Base-by-base conservation (phyloP, 2,888 invertebrate genomes). In the Rhyacophila evoluta region DNA sequence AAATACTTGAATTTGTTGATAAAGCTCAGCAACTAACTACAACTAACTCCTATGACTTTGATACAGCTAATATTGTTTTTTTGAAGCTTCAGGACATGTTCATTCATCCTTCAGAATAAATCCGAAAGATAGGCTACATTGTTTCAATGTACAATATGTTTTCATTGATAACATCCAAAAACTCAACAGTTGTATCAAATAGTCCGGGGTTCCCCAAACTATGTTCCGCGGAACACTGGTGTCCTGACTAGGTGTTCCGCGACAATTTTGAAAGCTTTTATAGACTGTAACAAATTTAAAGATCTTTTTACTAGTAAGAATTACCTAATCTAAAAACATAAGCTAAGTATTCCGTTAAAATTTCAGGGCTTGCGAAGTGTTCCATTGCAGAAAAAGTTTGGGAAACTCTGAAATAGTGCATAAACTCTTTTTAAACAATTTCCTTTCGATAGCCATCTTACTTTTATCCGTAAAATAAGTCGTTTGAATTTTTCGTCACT, bases 1-100 rank as follows among this genome's bases (percentile, higher is more conserved):
- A n/a, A n/a, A n/a, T n/a, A 76, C 41, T 72, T 76, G 28, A 76
- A 39, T 76, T 76, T 55, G 72, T 76, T 72, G 72, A 71, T 29
- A 76, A 39, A 76, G 69, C 75, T 37, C 70, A 75, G 12, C 69
- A 37, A n/a, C n/a, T n/a, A n/a, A n/a, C n/a, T n/a, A n/a, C n/a
- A n/a, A n/a, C n/a, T 69, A 75, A 75, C 69, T 69, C 38, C 75
- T 37, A 55, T 74, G 74, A 67, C 38, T 33, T 33, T 33, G 3
- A 29, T 76, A 29, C 41, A 29, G 36, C 55, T 74, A 55, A 76
- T 76, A 41, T 41, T 76, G 71, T 28, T 71, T 72, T 33, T 33
- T 71, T n/a, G 15, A 39, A 76, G 55, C 19, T 71, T 72, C n/a
- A n/a, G n/a, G 1, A 72, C 11, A 37, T 36, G 71, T 76, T 76